These are phyloP conservation scores for Malurus cyaneus DNA, from an alignment of 2,113 vertebrate species.

Conservation along the genomic window DNA sequence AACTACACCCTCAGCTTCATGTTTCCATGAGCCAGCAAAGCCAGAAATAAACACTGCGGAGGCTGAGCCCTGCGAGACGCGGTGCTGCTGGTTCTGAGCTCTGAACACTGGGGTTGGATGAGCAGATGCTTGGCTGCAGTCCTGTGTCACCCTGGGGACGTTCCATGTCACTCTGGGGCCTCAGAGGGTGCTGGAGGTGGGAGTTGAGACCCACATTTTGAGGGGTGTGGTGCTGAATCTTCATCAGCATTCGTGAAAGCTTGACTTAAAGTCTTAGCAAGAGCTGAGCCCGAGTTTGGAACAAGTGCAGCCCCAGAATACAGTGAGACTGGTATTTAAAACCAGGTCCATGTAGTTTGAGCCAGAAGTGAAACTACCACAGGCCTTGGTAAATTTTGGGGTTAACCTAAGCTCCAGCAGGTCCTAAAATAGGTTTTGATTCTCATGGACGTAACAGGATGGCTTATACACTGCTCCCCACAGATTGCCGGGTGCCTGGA, in stretches of 20 bases:
- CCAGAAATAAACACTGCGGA: constrained; percentile 25
- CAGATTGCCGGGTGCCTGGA: not conserved
- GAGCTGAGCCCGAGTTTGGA: not conserved
- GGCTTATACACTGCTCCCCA: accelerated
- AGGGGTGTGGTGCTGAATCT: not conserved
- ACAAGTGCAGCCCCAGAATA: not conserved
- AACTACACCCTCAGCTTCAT: constrained; percentile 27
- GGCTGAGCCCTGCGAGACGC: not conserved
- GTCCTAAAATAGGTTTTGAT: not conserved
- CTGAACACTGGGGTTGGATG: not conserved
- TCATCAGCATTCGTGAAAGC: accelerated
- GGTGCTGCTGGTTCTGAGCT: not conserved
- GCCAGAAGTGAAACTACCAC: not conserved
- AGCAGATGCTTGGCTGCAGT: not conserved
- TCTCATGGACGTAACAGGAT: not conserved
- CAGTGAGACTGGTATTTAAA: not conserved
- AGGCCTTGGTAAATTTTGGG: not conserved
- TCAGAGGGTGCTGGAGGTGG: not conserved
- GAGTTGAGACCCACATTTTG: not conserved
- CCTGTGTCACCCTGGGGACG: not conserved
- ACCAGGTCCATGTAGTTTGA: not conserved
- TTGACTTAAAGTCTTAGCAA: not conserved
- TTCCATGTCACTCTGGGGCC: not conserved
- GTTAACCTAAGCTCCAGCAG: not conserved
- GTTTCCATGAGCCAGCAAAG: constrained; percentile 49